Conservation (phyloP, 2,888 invertebrate species). For the Hypomecis atomaria region DNA sequence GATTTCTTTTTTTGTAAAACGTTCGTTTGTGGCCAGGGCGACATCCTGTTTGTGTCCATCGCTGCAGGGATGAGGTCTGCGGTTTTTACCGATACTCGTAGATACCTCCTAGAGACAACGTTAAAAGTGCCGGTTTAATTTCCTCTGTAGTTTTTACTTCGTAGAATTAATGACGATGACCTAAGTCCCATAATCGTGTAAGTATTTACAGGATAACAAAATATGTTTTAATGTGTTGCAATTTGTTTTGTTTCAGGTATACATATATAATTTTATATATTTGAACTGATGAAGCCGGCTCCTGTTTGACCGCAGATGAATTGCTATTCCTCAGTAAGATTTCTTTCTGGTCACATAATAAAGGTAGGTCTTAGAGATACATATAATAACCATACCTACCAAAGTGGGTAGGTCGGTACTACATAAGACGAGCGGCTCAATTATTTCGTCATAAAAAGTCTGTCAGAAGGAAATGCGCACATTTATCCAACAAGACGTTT, state of each 20-base stretch:
- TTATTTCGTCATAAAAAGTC: slow-evolving; percentile 6
- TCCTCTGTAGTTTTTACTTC: slow-evolving; percentile 5
- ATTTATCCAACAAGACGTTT: slow-evolving; percentile 18
- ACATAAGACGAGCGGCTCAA: neutral
- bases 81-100: slow-evolving; percentile 47
- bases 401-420: neutral
- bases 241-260: slow-evolving; percentile 8
- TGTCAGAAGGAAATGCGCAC: slow-evolving; percentile 6
- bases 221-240: neutral
- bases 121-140: slow-evolving; percentile 20
- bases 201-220: too few species aligned
- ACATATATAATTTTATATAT: neutral
- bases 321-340: too few species aligned
- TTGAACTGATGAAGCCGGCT: too few species aligned
- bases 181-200: neutral
- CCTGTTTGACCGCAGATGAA: neutral
- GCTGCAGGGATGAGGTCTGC: slow-evolving; percentile 57
- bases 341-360: too few species aligned
- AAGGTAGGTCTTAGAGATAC: too few species aligned
- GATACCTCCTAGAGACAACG: slow-evolving; percentile 13
- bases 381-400: neutral
- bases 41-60: slow-evolving; percentile 34
- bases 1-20: slow-evolving; percentile 21
- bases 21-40: slow-evolving; percentile 21
- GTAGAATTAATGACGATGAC: neutral